These are phyloP conservation scores for Pterophyllum scalare DNA, from an alignment of 2,113 vertebrate species.

Conservation along the genomic window DNA sequence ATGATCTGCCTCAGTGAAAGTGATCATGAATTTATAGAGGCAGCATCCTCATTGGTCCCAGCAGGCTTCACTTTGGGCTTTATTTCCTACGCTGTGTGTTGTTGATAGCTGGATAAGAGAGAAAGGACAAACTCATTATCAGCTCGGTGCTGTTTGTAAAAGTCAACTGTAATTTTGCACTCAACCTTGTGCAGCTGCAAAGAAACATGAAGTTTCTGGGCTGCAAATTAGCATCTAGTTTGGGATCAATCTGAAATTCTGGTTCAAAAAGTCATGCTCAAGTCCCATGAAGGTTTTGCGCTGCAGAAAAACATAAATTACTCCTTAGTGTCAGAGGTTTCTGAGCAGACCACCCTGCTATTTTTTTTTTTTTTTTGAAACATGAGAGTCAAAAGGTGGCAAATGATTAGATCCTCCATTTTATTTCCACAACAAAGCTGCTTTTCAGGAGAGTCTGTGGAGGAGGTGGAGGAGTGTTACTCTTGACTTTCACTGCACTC, in stretches of 20 bases:
- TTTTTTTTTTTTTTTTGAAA: background rate
- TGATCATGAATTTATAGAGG: background rate
- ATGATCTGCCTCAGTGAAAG: background rate
- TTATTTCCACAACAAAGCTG: conserved; percentile 17
- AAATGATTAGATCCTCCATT: background rate
- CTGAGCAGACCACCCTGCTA: background rate
- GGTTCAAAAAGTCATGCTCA: background rate
- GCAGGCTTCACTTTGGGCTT: background rate
- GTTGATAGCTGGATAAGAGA: background rate
- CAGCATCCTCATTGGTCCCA: background rate
- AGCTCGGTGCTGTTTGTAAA: background rate
- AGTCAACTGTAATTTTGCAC: background rate
- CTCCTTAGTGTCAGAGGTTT: background rate
- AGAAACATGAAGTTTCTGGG: no score
- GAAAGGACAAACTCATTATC: background rate
- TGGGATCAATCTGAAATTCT: background rate
- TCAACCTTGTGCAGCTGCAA: background rate
- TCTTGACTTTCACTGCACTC: conserved; percentile 8
- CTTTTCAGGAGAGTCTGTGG: conserved; percentile 2
- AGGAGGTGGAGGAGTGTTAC: background rate
- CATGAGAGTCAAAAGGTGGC: conserved; percentile 4
- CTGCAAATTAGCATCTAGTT: background rate
- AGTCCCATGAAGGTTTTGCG: background rate
- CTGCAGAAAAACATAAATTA: background rate
- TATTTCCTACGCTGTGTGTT: background rate